Conservation (phyloP, 2,888 invertebrate species). For the Agriopis marginaria region DNA sequence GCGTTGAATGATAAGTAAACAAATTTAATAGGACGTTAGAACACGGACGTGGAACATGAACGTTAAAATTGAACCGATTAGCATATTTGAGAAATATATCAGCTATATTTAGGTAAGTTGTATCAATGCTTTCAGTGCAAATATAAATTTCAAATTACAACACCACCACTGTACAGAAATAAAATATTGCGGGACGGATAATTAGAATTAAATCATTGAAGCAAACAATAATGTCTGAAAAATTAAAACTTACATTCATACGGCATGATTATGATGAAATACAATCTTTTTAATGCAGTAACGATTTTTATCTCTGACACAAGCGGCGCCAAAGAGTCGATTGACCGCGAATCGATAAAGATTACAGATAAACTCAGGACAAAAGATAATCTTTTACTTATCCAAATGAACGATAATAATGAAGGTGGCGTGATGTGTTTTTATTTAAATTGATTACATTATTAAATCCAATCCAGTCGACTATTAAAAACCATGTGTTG, state of each 20-base stretch:
- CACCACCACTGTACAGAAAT: too few relatives aligned
- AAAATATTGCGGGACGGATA: too few relatives aligned
- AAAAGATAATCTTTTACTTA: constrained; percentile 25
- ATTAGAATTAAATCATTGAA: too few relatives aligned
- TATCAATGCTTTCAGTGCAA: too few relatives aligned
- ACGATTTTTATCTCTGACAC: constrained; percentile 33
- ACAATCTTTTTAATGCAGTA: neutral
- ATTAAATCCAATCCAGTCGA: neutral
- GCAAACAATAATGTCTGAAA: neutral
- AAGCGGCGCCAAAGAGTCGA: constrained; percentile 68
- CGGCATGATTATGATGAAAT: neutral
- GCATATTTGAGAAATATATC: too few relatives aligned
- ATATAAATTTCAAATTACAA: too few relatives aligned
- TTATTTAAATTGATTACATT: neutral
- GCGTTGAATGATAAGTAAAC: neutral
- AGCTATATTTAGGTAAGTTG: too few relatives aligned
- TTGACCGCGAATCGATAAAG: constrained; percentile 56
- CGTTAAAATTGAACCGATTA: too few relatives aligned
- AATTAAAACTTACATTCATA: neutral
- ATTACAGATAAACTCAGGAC: constrained; percentile 45
- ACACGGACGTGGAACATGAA: too few relatives aligned
- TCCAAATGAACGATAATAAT: constrained; percentile 29
- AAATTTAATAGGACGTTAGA: neutral
- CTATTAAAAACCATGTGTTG: neutral
- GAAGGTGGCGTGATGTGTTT: constrained; percentile 26